phyloP scores from a whole-genome alignment of 2,113 vertebrate genomes.

The Jaculus jaculus region DNA sequence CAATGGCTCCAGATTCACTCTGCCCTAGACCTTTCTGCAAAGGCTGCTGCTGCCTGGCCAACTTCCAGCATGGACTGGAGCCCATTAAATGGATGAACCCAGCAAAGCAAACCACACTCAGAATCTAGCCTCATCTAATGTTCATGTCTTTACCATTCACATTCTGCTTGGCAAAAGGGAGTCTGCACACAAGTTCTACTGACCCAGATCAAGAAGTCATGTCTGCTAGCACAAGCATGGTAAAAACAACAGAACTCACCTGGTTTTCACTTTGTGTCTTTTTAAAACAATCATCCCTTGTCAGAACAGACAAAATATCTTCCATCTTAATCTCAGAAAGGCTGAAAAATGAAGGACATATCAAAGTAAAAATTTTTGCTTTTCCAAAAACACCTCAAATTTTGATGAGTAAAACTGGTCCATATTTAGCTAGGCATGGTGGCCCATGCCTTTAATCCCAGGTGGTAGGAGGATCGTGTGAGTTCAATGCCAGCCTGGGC shows the following conservation, averaged over 20 bases:
- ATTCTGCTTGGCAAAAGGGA: neutral
- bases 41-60: neutral
- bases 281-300: conserved; percentile 88
- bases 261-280: conserved; percentile 84
- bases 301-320: conserved; percentile 88
- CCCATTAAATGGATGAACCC: neutral
- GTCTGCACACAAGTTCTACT: rapidly evolving
- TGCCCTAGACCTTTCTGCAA: neutral
- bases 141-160: neutral
- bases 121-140: neutral
- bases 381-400: neutral
- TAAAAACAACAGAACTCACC: conserved; percentile 86
- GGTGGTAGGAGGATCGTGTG: too few species aligned
- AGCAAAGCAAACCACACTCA: neutral
- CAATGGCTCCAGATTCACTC: neutral
- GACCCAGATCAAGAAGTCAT: neutral
- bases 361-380: neutral
- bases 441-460: too few species aligned
- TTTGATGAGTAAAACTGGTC: neutral
- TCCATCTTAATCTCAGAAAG: conserved; percentile 92
- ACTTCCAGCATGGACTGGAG: neutral
- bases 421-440: too few species aligned
- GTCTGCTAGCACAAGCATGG: neutral
- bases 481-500: too few species aligned
- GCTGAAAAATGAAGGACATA: conserved; percentile 81